Percentiles rank a stretch among this genome's conserved stretches.
Conservation (phyloP, 2,888 invertebrate genomes). For the Zygaena filipendulae region DNA sequence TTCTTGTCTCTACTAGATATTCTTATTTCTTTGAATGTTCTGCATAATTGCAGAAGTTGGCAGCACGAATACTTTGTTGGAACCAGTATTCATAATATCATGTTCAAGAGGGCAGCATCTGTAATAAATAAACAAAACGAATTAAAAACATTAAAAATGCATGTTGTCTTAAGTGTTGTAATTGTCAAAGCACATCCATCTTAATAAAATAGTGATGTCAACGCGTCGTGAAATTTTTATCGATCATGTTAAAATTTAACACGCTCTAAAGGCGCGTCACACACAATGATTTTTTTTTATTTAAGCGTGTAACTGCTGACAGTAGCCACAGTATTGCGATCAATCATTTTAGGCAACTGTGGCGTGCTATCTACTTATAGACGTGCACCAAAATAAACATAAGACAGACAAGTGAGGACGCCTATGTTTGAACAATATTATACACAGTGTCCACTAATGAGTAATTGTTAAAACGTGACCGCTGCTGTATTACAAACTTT, state of each 20-base stretch:
- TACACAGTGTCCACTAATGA: conserved; percentile 26
- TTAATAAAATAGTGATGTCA: conserved; percentile 43
- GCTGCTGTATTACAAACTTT: conserved; percentile 1
- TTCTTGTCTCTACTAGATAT: no score
- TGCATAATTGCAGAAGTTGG: no score
- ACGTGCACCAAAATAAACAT: conserved; percentile 37
- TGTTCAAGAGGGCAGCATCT: no score
- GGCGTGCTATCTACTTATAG: conserved; percentile 26
- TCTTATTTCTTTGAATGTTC: no score
- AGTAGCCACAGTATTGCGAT: conserved; percentile 40
- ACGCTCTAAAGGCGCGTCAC: no score
- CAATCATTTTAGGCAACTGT: conserved; percentile 50
- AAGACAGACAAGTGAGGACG: conserved; percentile 43
- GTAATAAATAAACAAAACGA: conserved; percentile 19
- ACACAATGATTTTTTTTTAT: conserved; percentile 32
- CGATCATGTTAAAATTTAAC: conserved; percentile 31
- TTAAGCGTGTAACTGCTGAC: conserved; percentile 33
- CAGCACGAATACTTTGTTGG: no score
- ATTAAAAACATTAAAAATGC: conserved; percentile 9
- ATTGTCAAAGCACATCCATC: conserved; percentile 34
- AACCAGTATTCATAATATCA: no score
- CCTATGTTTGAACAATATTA: conserved; percentile 33
- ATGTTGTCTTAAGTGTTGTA: conserved; percentile 3
- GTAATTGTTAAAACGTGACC: conserved; percentile 25
- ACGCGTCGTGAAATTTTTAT: conserved; percentile 30